A percentile compares a stretch with the other conserved stretches of the same genome.
Evolutionary conservation across 2,113 vertebrate genomes (phyloP).

Genomic region (Xenopus tropicalis): UCB_Xtro_10.0 CM004444.2:58131001-58131500

Average conservation of each 20-base stretch:
- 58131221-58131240: conserved; percentile 29
- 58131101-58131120: no score
- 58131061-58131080: no score
- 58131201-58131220: conserved; percentile 9
- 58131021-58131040: no score
- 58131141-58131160: no score
- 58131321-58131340: no score
- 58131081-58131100: no score
- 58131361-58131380: background rate
- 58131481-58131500: background rate
- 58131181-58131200: conserved; percentile 12
- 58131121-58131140: no score
- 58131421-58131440: background rate
- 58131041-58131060: no score
- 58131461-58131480: background rate
- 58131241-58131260: conserved; percentile 18
- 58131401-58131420: background rate
- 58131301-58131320: background rate
- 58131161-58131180: background rate
- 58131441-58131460: background rate
- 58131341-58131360: background rate
- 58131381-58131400: background rate
- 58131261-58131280: conserved; percentile 26
- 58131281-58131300: conserved; percentile 22
- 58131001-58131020: no score